A percentile compares a stretch with the other conserved stretches of the same genome.
Evolutionary conservation across 1,140 invertebrate genomes (phyloP).

Genomic region (Andricus grossulariae): DNA sequence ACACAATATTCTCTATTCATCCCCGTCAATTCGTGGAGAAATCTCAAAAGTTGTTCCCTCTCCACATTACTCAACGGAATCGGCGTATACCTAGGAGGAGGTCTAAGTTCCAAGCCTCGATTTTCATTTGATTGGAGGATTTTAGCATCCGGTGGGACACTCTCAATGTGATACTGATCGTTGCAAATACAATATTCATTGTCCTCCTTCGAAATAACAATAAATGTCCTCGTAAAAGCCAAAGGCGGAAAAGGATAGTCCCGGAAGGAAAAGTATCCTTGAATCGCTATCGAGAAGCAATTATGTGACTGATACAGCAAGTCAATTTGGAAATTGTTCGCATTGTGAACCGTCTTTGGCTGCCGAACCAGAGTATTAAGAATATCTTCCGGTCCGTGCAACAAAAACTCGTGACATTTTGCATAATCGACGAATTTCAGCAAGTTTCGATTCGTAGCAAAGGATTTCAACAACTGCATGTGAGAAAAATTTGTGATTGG

Average conservation of each 20-base stretch:
- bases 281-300: slow-evolving; percentile 60
- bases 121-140: slow-evolving; percentile 37
- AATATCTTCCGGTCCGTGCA: slow-evolving; percentile 70
- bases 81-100: slow-evolving; percentile 59
- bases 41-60: slow-evolving; percentile 66
- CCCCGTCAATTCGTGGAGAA: slow-evolving; percentile 65
- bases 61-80: slow-evolving; percentile 65
- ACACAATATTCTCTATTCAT: slow-evolving; percentile 66
- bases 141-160: slow-evolving; percentile 49
- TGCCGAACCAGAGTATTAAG: slow-evolving; percentile 62
- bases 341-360: slow-evolving; percentile 66
- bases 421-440: slow-evolving; percentile 73
- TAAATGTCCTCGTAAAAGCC: slow-evolving; percentile 67
- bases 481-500: slow-evolving; percentile 59
- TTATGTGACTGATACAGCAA: slow-evolving; percentile 58
- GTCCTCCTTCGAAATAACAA: slow-evolving; percentile 67
- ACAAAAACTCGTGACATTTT: slow-evolving; percentile 69
- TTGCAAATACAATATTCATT: slow-evolving; percentile 71
- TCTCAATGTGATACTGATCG: slow-evolving; percentile 70
- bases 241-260: slow-evolving; percentile 58
- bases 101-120: slow-evolving; percentile 30
- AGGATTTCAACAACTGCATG: slow-evolving; percentile 64
- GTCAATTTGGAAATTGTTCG: slow-evolving; percentile 66
- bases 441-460: slow-evolving; percentile 68
- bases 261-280: slow-evolving; percentile 69